A percentile compares a stretch with the other conserved stretches of the same genome.
Conservation (phyloP, 2,888 invertebrate species). For the Ferrisia virgata region DNA sequence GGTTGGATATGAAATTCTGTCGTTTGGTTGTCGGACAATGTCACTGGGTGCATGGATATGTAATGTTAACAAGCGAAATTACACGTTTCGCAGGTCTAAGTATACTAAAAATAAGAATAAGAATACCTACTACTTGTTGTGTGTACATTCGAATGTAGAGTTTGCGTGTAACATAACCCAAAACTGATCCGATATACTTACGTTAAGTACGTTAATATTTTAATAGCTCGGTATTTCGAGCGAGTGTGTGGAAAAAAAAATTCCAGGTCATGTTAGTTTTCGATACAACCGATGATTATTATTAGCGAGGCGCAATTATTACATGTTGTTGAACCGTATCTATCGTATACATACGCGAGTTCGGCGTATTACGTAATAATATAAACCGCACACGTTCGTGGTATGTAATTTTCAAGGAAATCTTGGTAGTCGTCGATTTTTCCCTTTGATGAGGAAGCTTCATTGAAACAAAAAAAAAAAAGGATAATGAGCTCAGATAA, state of each 20-base stretch:
- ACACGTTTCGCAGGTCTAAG: not conserved
- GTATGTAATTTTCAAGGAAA: constrained; percentile 5
- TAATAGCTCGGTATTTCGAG: not conserved
- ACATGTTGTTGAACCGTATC: not conserved
- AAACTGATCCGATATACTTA: not conserved
- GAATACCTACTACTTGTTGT: too few species aligned
- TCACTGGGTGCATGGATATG: not conserved
- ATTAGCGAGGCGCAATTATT: not conserved
- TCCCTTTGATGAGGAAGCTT: not conserved
- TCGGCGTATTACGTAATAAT: constrained; percentile 1
- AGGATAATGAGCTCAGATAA: not conserved
- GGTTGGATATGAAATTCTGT: not conserved
- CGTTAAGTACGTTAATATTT: not conserved
- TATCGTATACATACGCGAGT: not conserved
- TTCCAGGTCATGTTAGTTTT: constrained; percentile 4
- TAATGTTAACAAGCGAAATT: not conserved
- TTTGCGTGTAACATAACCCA: not conserved
- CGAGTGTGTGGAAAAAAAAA: not conserved
- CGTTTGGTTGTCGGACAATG: not conserved
- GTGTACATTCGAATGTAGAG: too few species aligned
- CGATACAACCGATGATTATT: constrained; percentile 1
- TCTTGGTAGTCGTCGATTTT: not conserved
- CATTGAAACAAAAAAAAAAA: not conserved
- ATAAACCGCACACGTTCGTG: not conserved
- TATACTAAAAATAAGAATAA: too few species aligned